A percentile compares a stretch with the other conserved stretches of the same genome.
These are phyloP conservation scores for Aleadryas rufinucha DNA, from an alignment of 2,113 vertebrate species.

Conservation along the genomic window DNA sequence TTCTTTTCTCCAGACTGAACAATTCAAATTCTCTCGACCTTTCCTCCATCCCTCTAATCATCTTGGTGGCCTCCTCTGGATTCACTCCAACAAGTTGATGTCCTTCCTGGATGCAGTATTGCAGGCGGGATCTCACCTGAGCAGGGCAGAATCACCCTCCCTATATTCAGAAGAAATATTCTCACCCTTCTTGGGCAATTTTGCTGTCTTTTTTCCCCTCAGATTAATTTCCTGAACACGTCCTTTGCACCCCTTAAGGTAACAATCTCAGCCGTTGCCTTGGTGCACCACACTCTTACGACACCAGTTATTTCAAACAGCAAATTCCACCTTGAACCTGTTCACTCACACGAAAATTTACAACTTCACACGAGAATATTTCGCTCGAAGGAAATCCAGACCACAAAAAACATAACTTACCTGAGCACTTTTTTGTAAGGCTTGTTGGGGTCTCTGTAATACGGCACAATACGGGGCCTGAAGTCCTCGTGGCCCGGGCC, in stretches of 20 bases:
- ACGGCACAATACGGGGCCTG: conserved; percentile 89
- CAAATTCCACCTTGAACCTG: not conserved
- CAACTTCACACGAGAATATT: fast-evolving
- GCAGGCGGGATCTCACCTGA: not conserved
- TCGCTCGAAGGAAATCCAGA: not conserved
- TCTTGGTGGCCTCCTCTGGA: not conserved
- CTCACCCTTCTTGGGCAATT: not conserved
- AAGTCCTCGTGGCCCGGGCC: conserved; percentile 68
- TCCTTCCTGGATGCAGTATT: not conserved
- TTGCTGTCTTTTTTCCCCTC: not conserved
- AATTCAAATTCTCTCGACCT: not conserved
- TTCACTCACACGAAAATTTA: not conserved
- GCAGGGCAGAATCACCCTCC: not conserved
- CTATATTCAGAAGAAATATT: not conserved
- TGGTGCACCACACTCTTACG: fast-evolving
- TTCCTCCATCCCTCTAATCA: not conserved
- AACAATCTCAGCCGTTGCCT: fast-evolving
- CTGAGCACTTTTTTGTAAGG: conserved; percentile 93
- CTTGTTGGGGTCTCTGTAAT: conserved; percentile 88
- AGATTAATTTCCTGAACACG: fast-evolving
- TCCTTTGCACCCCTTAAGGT: fast-evolving
- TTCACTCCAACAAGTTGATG: not conserved
- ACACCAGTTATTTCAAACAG: fast-evolving
- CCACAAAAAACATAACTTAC: conserved; percentile 53
- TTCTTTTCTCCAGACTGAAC: not conserved